phyloP scores from a whole-genome alignment of 2,888 invertebrate species.

The Celastrina argiolus region DNA sequence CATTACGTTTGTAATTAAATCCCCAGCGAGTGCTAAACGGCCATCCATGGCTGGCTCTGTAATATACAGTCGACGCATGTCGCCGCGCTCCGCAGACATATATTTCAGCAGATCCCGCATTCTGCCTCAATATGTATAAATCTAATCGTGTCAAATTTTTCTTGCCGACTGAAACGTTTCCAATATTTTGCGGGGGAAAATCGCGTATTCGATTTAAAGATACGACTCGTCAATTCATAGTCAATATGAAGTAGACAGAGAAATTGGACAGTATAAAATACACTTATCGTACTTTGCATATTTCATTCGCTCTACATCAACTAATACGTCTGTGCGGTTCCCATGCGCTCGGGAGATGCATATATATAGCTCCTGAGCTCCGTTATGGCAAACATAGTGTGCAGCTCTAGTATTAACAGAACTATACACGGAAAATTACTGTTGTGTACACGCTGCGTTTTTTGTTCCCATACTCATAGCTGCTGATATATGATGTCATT shows the following conservation, averaged over 20 bases:
- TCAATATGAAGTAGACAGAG: not conserved
- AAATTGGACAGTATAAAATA: not conserved
- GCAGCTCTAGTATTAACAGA: conserved; percentile 55
- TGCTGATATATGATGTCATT: conserved; percentile 38
- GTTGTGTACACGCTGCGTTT: conserved; percentile 43
- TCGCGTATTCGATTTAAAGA: not conserved
- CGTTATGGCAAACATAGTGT: conserved; percentile 68
- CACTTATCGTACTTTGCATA: not conserved
- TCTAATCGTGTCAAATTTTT: conserved; percentile 4
- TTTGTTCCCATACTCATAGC: conserved; percentile 52
- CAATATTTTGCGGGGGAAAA: not conserved
- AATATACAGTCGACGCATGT: conserved; percentile 30
- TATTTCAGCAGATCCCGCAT: conserved; percentile 16
- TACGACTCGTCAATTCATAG: not conserved
- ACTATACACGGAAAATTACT: conserved; percentile 63
- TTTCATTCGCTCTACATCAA: not conserved
- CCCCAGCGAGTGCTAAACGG: conserved; percentile 49
- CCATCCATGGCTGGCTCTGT: conserved; percentile 39
- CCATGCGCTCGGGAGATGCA: conserved; percentile 58
- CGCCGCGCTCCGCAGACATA: conserved; percentile 39
- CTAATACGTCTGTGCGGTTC: conserved; percentile 41
- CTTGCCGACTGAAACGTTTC: not conserved
- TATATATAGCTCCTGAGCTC: no score
- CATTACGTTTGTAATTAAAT: conserved; percentile 48
- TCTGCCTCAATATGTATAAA: conserved; percentile 5